phyloP scores from a whole-genome alignment of 64 coral and sea anemone genomes.

The Dendrophyllia cribrosa region DNA sequence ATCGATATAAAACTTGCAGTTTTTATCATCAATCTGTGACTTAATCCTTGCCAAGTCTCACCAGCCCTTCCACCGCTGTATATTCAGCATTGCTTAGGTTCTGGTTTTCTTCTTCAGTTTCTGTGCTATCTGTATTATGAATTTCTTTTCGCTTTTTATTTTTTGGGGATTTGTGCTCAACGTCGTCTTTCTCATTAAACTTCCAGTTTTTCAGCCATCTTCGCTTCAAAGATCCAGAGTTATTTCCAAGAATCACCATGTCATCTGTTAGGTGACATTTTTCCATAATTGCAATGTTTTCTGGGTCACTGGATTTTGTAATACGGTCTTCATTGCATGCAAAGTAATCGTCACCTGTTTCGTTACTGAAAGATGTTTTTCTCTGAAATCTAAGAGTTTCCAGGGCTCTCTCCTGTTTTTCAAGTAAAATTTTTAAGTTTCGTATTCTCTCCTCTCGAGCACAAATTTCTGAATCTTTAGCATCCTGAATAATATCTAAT shows the following conservation, averaged over 20 bases:
- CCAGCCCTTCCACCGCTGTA: constrained; percentile 7
- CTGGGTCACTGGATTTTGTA: neutral
- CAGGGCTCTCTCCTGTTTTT: constrained; percentile 2
- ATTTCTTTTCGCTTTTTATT: neutral
- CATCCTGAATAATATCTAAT: neutral
- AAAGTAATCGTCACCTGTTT: neutral
- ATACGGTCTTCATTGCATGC: neutral
- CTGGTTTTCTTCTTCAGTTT: neutral
- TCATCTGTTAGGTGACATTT: neutral
- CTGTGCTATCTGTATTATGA: neutral
- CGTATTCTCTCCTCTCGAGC: constrained; percentile 4
- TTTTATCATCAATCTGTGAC: neutral
- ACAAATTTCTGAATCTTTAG: neutral
- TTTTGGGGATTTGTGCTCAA: neutral
- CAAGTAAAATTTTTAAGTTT: neutral
- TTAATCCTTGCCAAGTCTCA: constrained; percentile 16
- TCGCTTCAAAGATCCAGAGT: neutral
- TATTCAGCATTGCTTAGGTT: constrained; percentile 12
- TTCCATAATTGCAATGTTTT: neutral
- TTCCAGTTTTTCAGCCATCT: constrained; percentile 25
- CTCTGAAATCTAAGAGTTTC: neutral
- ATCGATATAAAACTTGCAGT: too few species aligned
- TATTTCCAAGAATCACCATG: neutral
- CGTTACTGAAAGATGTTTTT: neutral
- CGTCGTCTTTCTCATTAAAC: neutral